Conservation (phyloP, 2,888 invertebrate species). For the Pandemis heparana region DNA sequence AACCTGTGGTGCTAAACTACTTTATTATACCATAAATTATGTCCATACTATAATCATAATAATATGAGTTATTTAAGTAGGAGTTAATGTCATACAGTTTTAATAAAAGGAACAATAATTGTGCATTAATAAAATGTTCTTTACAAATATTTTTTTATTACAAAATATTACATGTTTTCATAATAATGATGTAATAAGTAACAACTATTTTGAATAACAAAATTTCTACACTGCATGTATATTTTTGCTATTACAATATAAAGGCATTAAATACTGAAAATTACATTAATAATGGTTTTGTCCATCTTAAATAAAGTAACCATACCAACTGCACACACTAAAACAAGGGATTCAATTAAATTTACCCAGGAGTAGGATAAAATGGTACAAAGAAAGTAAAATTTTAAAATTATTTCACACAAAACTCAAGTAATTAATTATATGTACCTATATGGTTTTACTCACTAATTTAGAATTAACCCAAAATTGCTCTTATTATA, state of each 20-base stretch:
- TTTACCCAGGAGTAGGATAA: not conserved
- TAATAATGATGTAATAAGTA: constrained; percentile 53
- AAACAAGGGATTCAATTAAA: not conserved
- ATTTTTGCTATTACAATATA: constrained; percentile 32
- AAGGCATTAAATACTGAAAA: constrained; percentile 33
- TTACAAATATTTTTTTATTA: constrained; percentile 46
- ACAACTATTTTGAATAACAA: constrained; percentile 55
- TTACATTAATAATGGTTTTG: constrained; percentile 7
- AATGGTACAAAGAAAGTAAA: not conserved
- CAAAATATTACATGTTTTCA: constrained; percentile 45
- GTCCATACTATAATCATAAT: not conserved
- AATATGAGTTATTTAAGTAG: not conserved
- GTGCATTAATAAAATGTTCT: constrained; percentile 20
- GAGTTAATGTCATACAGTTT: not conserved
- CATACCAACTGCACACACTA: not conserved
- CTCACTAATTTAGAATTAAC: no score
- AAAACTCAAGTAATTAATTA: not conserved
- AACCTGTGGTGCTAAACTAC: constrained; percentile 30
- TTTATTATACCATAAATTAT: constrained; percentile 5
- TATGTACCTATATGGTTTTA: not conserved
- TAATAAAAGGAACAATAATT: constrained; percentile 2
- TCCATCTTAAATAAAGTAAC: not conserved
- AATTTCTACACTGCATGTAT: constrained; percentile 43
- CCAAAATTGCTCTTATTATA: not conserved
- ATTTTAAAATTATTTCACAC: not conserved